A percentile compares a stretch with the other conserved stretches of the same genome.
Evolutionary conservation across 2,797 vertebrate genomes (phyloP).

Genomic region (Hylomyscus alleni): DNA sequence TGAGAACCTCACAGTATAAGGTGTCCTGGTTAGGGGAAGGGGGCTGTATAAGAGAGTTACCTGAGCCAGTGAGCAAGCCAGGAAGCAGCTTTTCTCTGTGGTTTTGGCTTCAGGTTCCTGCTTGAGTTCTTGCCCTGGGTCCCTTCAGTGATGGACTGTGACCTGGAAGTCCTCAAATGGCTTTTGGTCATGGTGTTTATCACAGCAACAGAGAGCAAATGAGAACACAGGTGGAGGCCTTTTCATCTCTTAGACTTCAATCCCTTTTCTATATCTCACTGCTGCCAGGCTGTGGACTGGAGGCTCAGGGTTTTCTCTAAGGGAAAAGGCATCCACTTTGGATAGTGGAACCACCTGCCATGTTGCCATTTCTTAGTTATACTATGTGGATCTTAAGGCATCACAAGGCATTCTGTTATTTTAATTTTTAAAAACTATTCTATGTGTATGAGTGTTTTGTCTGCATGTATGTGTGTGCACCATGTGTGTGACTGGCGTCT

Average conservation of each 20-base stretch:
- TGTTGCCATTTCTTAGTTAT: rapidly evolving
- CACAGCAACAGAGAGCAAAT: neutral
- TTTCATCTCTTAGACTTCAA: neutral
- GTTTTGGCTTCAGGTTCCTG: neutral
- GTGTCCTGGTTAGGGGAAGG: neutral
- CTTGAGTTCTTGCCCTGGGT: neutral
- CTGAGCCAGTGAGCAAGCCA: neutral
- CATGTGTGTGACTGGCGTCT: neutral
- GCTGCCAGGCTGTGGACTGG: neutral
- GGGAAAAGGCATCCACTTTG: neutral
- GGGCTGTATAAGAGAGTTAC: neutral
- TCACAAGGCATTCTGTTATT: neutral
- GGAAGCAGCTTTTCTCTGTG: neutral
- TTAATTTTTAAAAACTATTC: neutral
- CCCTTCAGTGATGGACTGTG: neutral
- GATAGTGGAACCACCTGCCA: neutral
- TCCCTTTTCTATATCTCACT: neutral
- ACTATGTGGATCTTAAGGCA: neutral
- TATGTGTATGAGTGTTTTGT: neutral
- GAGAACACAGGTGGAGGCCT: neutral
- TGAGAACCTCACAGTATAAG: neutral
- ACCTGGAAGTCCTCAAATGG: neutral
- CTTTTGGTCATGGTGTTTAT: neutral
- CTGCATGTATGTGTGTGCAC: neutral
- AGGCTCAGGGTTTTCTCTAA: neutral